A percentile compares a stretch with the other conserved stretches of the same genome.
These are phyloP conservation scores for Atta cephalotes DNA, from an alignment of 1,140 invertebrate genomes.

Conservation along the genomic window DNA sequence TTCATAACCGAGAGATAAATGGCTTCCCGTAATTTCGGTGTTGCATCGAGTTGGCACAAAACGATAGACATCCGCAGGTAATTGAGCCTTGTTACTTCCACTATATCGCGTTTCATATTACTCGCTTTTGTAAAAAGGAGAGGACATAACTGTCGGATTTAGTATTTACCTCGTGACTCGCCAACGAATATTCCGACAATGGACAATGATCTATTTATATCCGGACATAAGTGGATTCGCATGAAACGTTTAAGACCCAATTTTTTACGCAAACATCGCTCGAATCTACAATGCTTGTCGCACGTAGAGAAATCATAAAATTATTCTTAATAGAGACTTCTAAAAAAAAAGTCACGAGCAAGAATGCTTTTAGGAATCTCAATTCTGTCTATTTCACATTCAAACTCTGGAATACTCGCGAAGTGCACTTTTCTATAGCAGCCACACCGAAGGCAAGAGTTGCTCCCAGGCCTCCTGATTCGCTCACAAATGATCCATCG, in stretches of 20 bases:
- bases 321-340: conserved; percentile 18
- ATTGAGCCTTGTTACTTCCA: conserved; percentile 24
- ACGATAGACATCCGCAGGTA: conserved; percentile 48
- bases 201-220: not conserved
- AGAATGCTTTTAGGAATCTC: conserved; percentile 25
- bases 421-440: conserved; percentile 36
- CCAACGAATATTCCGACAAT: conserved; percentile 7
- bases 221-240: conserved; percentile 4
- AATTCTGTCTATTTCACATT: conserved; percentile 8
- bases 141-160: not conserved
- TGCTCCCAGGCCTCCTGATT: conserved; percentile 29
- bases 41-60: conserved; percentile 39
- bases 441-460: conserved; percentile 10
- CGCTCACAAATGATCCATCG: conserved; percentile 69
- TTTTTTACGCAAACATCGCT: conserved; percentile 1
- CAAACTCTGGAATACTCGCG: not conserved
- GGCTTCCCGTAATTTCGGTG: conserved; percentile 36
- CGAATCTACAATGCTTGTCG: not conserved
- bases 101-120: conserved; percentile 14
- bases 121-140: not conserved
- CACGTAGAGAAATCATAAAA: not conserved
- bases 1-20: conserved; percentile 42
- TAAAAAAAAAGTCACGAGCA: not conserved
- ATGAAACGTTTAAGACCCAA: conserved; percentile 24
- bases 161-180: conserved; percentile 6